Percentiles rank a stretch among this genome's conserved stretches.
Evolutionary conservation across 2,888 invertebrate species (phyloP).

Genomic region (Andrena fulva): DNA sequence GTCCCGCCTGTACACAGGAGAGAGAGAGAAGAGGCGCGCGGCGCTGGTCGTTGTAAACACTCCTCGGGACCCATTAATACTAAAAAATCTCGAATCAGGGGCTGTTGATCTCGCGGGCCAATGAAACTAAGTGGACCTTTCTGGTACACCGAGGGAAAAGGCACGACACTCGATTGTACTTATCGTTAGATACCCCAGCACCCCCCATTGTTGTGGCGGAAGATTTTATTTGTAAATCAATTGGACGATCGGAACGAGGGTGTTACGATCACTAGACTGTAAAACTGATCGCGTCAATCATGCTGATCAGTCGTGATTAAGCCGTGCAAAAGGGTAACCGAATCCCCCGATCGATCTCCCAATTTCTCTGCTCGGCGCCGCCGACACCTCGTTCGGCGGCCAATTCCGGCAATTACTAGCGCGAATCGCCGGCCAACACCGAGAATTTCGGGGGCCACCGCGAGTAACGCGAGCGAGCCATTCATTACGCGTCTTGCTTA

Average conservation of each 20-base stretch:
- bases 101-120: not conserved
- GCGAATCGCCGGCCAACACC: not conserved
- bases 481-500: conserved; percentile 41
- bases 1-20: conserved; percentile 8
- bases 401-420: conserved; percentile 43
- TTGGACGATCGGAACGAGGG: not conserved
- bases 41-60: conserved; percentile 62
- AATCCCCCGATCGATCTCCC: conserved; percentile 32
- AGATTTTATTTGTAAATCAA: not conserved
- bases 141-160: not conserved
- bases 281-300: not conserved
- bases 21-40: conserved; percentile 16
- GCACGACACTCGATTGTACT: not conserved
- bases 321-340: conserved; percentile 14
- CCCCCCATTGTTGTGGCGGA: too few relatives aligned
- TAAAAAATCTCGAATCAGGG: conserved; percentile 13
- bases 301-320: conserved; percentile 26
- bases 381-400: conserved; percentile 21
- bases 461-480: conserved; percentile 19
- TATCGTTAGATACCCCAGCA: conserved; percentile 4
- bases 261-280: not conserved
- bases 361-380: conserved; percentile 22
- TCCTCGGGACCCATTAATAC: conserved; percentile 65
- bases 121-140: conserved; percentile 8
- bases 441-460: conserved; percentile 26